Evolutionary conservation across 2,113 vertebrate genomes (phyloP).

Genomic region (Coracopsis vasa): DNA sequence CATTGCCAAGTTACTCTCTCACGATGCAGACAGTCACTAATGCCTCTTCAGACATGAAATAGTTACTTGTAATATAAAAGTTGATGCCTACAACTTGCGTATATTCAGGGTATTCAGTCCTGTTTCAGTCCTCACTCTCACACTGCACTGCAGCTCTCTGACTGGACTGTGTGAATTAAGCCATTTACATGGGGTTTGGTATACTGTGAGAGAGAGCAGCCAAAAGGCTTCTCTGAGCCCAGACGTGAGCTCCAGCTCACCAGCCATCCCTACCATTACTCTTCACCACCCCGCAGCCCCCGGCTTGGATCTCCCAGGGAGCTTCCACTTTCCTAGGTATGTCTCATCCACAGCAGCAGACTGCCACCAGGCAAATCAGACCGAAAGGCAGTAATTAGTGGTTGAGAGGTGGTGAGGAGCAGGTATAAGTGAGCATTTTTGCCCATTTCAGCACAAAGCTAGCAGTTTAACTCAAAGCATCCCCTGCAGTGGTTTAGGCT

Average conservation of each 20-base stretch:
- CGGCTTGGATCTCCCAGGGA: accelerated
- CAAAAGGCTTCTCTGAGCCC: background rate
- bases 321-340: background rate
- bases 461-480: slow-evolving; percentile 51
- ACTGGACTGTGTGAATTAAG: background rate
- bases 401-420: background rate
- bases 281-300: accelerated
- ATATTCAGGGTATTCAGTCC: background rate
- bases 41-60: background rate
- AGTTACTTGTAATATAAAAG: background rate
- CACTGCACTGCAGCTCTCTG: background rate
- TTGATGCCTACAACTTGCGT: background rate
- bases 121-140: background rate
- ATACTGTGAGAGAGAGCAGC: background rate
- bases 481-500: slow-evolving; percentile 40
- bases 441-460: slow-evolving; percentile 3
- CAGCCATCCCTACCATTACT: background rate
- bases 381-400: background rate
- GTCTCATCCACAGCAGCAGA: background rate
- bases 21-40: background rate
- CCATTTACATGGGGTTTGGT: background rate
- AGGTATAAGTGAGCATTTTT: background rate
- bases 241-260: accelerated
- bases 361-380: background rate
- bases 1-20: background rate